Percentiles rank a stretch among this genome's conserved stretches.
These are phyloP conservation scores for Ciona savignyi DNA, from an alignment of 23 tunicate genomes.

Conservation along the genomic window DNA sequence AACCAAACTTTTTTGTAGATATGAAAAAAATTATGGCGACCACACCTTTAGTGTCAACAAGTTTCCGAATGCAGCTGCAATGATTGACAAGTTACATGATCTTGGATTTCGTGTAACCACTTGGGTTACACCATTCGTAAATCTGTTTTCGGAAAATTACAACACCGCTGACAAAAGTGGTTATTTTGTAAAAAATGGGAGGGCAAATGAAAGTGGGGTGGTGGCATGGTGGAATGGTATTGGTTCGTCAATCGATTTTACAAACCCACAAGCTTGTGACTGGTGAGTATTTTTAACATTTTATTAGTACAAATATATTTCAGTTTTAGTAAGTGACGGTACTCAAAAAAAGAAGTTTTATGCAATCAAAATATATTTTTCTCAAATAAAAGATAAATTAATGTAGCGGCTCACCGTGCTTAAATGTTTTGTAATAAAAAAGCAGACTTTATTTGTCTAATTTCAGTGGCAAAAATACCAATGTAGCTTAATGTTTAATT, in stretches of 20 bases:
- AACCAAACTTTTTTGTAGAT: slow-evolving; percentile 14
- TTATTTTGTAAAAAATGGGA: slow-evolving; percentile 28
- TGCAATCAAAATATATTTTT: too few relatives aligned
- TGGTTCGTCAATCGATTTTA: slow-evolving; percentile 42
- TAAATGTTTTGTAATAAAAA: too few relatives aligned
- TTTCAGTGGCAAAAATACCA: too few relatives aligned
- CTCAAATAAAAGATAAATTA: too few relatives aligned
- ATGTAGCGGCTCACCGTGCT: too few relatives aligned
- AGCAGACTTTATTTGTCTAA: too few relatives aligned
- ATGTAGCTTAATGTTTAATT: too few relatives aligned
- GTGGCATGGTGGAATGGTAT: slow-evolving; percentile 59
- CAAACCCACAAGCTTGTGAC: slow-evolving; percentile 46
- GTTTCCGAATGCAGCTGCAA: slow-evolving; percentile 41
- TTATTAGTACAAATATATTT: too few relatives aligned
- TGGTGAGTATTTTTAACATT: slow-evolving; percentile 16
- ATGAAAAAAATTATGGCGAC: slow-evolving; percentile 43
- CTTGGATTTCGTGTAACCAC: slow-evolving; percentile 66
- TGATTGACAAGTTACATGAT: slow-evolving; percentile 6
- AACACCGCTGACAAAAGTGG: slow-evolving; percentile 4
- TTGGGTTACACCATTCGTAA: slow-evolving; percentile 70
- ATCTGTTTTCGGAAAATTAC: slow-evolving; percentile 25
- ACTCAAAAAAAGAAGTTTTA: too few relatives aligned
- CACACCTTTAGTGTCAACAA: slow-evolving; percentile 46
- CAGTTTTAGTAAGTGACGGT: too few relatives aligned
- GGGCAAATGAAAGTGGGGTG: slow-evolving; percentile 13